Percentiles rank a stretch among this genome's conserved stretches.
These are phyloP conservation scores for Anagyrus pseudococci DNA, from an alignment of 2,888 invertebrate genomes.

Conservation along the genomic window DNA sequence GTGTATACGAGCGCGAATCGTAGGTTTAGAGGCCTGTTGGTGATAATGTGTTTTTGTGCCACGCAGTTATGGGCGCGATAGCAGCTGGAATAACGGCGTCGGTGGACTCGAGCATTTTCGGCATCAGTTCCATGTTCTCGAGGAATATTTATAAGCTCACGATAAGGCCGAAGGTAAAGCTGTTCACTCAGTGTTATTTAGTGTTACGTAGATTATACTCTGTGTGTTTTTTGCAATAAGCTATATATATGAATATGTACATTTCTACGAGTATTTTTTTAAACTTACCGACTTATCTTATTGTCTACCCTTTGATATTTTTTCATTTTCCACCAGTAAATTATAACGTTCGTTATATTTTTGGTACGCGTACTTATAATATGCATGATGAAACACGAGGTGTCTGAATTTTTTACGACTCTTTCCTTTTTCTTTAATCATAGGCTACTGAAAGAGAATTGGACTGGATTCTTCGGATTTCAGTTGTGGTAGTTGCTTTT, in stretches of 20 bases:
- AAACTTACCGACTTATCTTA: constrained; percentile 7
- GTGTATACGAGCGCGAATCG: background rate
- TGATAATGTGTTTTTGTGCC: background rate
- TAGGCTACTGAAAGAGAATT: constrained; percentile 75
- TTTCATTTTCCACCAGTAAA: no score
- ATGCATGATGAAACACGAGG: background rate
- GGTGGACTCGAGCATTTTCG: constrained; percentile 75
- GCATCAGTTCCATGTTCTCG: constrained; percentile 77
- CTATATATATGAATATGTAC: background rate
- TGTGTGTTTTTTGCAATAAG: background rate
- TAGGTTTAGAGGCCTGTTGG: background rate
- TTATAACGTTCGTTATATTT: no score
- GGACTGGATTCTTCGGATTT: constrained; percentile 71
- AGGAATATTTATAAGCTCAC: constrained; percentile 74
- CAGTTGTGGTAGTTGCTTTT: constrained; percentile 69
- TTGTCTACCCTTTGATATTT: no score
- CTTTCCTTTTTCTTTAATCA: constrained; percentile 25
- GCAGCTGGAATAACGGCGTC: constrained; percentile 81
- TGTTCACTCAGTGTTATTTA: no score
- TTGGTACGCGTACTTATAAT: no score
- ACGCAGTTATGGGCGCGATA: constrained; percentile 71
- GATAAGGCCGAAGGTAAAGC: constrained; percentile 69
- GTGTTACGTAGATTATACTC: background rate
- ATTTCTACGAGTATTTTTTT: background rate
- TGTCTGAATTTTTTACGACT: no score